Percentiles rank a stretch among this genome's conserved stretches.
Conservation (phyloP, 2,888 invertebrate species). For the Glyphotaelius pellucidus region DNA sequence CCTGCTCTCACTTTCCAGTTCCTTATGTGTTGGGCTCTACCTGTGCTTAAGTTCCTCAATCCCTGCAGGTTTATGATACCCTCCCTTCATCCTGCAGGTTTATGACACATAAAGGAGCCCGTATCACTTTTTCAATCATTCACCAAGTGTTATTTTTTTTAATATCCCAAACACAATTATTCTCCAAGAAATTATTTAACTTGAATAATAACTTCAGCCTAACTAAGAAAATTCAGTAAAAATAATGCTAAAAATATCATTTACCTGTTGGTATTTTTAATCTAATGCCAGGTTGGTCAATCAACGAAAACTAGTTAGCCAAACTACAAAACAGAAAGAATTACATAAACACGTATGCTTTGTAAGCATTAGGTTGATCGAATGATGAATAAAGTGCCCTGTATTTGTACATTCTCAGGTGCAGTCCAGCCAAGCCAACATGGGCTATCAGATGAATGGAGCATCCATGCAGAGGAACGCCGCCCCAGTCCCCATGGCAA, state of each 20-base stretch:
- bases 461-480: constrained; percentile 76
- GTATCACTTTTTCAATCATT: neutral
- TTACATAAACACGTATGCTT: neutral
- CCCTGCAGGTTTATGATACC: neutral
- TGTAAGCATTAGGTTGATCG: neutral
- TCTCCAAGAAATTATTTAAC: no score
- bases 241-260: neutral
- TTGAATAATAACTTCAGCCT: no score
- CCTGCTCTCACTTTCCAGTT: neutral
- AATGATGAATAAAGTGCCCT: neutral
- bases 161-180: no score
- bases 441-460: constrained; percentile 74
- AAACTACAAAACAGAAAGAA: neutral
- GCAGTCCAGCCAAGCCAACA: constrained; percentile 75
- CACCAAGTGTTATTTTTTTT: no score
- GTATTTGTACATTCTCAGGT: constrained; percentile 70
- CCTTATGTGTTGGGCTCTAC: neutral
- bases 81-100: neutral
- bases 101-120: neutral
- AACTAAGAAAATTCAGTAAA: no score
- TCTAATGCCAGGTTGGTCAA: neutral
- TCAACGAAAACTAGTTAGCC: no score
- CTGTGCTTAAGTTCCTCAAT: no score
- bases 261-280: neutral
- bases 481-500: constrained; percentile 72